phyloP scores from a whole-genome alignment of 2,113 vertebrate genomes.

The Nesogale talazaci region DNA sequence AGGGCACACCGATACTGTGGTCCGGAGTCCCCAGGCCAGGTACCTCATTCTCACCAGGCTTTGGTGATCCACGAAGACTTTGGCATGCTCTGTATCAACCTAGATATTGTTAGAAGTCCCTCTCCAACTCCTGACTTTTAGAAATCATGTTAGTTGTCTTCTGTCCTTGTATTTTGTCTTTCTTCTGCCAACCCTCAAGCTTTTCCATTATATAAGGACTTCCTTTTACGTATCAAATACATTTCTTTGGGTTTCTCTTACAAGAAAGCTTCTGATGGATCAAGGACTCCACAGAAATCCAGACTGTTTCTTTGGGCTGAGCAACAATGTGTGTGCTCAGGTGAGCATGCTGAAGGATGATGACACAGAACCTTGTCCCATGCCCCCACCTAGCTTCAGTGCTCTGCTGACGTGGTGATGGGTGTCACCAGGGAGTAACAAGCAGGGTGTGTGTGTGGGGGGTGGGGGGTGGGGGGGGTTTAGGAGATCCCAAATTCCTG shows the following conservation, averaged over 20 bases:
- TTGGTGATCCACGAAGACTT: no score
- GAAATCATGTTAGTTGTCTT: no score
- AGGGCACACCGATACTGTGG: no score
- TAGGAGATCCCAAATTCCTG: constrained; percentile 46
- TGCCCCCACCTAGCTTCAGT: constrained; percentile 63
- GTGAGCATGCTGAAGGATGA: constrained; percentile 75
- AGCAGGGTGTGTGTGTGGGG: constrained; percentile 51
- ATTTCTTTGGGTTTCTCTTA: background rate
- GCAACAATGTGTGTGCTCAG: constrained; percentile 49
- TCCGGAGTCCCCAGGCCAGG: no score
- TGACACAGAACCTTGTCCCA: constrained; percentile 77
- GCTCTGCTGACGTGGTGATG: constrained; percentile 75
- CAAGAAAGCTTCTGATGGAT: constrained; percentile 41
- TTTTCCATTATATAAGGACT: background rate
- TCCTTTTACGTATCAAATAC: constrained; percentile 12
- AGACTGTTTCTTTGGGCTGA: constrained; percentile 57
- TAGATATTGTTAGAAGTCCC: no score
- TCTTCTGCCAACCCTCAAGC: background rate
- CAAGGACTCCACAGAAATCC: constrained; percentile 49
- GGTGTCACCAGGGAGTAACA: constrained; percentile 62
- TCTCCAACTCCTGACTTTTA: no score
- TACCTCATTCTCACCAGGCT: no score
- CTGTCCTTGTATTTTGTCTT: constrained; percentile 17
- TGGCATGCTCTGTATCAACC: no score
- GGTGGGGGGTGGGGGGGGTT: no score